Percentiles rank a stretch among this genome's conserved stretches.
Evolutionary conservation across 2,113 vertebrate genomes (phyloP).

Genomic region (Rostratula benghalensis): DNA sequence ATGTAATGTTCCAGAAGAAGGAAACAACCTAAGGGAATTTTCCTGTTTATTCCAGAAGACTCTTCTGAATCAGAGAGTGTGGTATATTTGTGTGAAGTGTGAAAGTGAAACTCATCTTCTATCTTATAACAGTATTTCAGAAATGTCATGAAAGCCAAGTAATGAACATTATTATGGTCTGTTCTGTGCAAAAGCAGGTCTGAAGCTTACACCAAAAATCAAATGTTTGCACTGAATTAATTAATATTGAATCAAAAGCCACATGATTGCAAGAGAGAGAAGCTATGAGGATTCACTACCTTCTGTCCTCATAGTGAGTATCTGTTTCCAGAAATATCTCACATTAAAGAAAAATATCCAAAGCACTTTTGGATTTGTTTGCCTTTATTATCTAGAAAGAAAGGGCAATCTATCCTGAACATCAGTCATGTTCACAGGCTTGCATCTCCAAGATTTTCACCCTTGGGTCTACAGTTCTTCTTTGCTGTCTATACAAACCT

Average conservation of each 20-base stretch:
- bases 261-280: not conserved
- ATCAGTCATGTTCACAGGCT: not conserved
- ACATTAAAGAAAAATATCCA: not conserved
- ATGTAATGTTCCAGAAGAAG: not conserved
- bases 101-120: not conserved
- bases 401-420: not conserved
- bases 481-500: not conserved
- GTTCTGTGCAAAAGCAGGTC: not conserved
- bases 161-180: not conserved
- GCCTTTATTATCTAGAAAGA: not conserved
- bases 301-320: fast-evolving
- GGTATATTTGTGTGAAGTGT: too few relatives aligned
- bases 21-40: not conserved
- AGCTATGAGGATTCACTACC: not conserved
- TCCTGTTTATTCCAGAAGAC: not conserved
- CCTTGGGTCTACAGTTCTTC: not conserved
- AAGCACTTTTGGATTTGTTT: not conserved
- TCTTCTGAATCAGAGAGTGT: not conserved
- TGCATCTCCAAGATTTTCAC: not conserved
- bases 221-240: not conserved
- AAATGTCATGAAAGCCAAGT: not conserved
- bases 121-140: not conserved
- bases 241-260: not conserved
- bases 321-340: not conserved
- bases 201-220: not conserved